Evolutionary conservation across 2,888 invertebrate genomes (phyloP).

Genomic region (Eugnorisma glareosa): DNA sequence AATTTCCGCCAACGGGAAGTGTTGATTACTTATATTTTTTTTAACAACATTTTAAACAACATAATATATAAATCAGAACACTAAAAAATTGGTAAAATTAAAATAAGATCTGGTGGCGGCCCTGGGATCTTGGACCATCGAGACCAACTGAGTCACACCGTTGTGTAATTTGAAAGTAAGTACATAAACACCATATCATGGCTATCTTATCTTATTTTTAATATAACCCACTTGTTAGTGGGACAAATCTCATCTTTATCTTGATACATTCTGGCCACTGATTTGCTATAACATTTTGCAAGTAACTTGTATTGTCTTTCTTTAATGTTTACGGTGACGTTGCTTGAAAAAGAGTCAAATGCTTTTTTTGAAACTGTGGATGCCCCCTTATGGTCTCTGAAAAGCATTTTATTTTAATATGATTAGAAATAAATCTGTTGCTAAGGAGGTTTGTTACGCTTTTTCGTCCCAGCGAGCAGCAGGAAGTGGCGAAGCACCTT

Average conservation of each 20-base stretch:
- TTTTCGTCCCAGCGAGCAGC: not conserved
- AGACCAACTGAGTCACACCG: constrained; percentile 20
- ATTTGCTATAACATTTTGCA: constrained; percentile 20
- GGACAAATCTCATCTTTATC: constrained; percentile 52
- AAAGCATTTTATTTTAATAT: not conserved
- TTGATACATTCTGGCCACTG: constrained; percentile 26
- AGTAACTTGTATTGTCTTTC: not conserved
- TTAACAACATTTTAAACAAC: too few relatives aligned
- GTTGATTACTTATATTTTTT: too few relatives aligned
- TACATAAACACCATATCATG: constrained; percentile 33
- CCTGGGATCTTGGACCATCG: not conserved
- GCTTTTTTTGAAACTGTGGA: not conserved
- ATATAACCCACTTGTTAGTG: constrained; percentile 54
- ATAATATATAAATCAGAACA: too few relatives aligned
- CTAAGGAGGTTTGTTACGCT: not conserved
- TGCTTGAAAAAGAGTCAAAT: not conserved
- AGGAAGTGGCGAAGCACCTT: not conserved
- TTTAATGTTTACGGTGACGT: not conserved
- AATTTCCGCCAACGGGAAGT: not conserved
- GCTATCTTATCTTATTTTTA: constrained; percentile 48
- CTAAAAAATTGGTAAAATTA: not conserved
- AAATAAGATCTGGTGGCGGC: not conserved
- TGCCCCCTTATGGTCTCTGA: not conserved
- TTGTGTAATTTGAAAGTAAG: constrained; percentile 36
- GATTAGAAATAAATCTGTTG: not conserved